Evolutionary conservation across 2,113 vertebrate species (phyloP), one percentile per base, ranked within the genome.

Genomic region (Embiotoca jacksoni): DNA sequence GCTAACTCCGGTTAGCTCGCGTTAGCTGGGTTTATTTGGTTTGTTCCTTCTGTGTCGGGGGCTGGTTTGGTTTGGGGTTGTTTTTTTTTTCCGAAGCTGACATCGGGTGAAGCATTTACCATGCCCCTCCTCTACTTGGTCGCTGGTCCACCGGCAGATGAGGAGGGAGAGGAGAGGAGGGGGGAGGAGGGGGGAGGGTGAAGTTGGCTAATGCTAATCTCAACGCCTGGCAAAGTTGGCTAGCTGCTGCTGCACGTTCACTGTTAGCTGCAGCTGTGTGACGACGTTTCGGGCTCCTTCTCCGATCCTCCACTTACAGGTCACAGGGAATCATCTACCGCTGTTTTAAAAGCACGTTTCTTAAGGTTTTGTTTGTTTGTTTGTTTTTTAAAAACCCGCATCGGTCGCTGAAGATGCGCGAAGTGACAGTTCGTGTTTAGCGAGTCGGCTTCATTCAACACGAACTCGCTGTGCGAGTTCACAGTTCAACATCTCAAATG

Each of bases 191-290:
- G 23, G 23, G 23, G 23, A 23, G 23, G 23, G n/a, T 54, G 56
- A 88, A 81, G 76, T 80, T 77, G 8, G 75, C 64, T 69, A 78
- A 65, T 14, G 83, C 54, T 77, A 68, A 59, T 83, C 62, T 65
- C 14, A 73, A 78, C 72, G 67, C 46, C 57, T 62, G 65, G 54
- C 63, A 76, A 83, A 86, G 81, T 90, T 88, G 64, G 79, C 86
- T 83, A 89, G 85, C 87, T 66, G 39, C 54, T 35, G 80, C 81
- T 82, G 65, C 78, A 54, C 49, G 47, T 3, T 44, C 69, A 55
- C 33, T 44, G 76, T 78, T 91, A 87, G 92, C 92, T 77, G 37
- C 60, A 83, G 55, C 39, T 88, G 66, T 85, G 81, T 92, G 90
- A 90, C 91, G 85, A 90, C 83, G 82, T 90, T 87, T 88, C 47